Evolutionary conservation across 2,888 invertebrate species (phyloP).

Genomic region (Aleiodes testaceus): DNA sequence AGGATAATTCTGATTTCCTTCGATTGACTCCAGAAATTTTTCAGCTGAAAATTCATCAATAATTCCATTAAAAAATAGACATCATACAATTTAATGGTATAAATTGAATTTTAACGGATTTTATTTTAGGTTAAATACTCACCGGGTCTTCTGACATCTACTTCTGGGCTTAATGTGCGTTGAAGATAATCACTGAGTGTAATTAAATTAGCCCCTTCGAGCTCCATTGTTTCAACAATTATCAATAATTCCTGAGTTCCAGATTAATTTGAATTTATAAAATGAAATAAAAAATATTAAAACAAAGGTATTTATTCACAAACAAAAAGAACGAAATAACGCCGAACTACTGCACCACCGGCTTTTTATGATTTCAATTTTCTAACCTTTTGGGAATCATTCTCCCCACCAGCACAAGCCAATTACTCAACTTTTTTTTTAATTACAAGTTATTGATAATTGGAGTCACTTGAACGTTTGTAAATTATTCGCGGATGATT

Average conservation of each 20-base stretch:
- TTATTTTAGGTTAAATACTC: conserved; percentile 61
- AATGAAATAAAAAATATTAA: not conserved
- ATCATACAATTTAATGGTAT: too few species aligned
- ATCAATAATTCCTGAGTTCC: not conserved
- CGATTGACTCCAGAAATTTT: conserved; percentile 91
- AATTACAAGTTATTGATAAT: too few species aligned
- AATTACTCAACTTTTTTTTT: too few species aligned
- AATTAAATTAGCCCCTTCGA: conserved; percentile 88
- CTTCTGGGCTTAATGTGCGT: conserved; percentile 90
- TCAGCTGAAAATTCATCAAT: conserved; percentile 81
- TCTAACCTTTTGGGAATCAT: not conserved
- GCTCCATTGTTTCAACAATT: conserved; percentile 80
- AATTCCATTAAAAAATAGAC: not conserved
- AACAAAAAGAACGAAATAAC: conserved; percentile 7
- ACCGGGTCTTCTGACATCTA: conserved; percentile 89
- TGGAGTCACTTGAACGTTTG: too few species aligned
- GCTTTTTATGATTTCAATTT: conserved; percentile 26
- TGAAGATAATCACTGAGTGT: conserved; percentile 89
- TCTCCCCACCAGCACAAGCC: too few species aligned
- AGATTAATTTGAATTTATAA: not conserved
- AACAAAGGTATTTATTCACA: conserved; percentile 8
- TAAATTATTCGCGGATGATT: too few species aligned
- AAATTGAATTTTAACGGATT: not conserved
- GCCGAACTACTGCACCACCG: conserved; percentile 15
- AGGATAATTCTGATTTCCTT: conserved; percentile 92